Percentiles rank a stretch among this genome's conserved stretches.
phyloP scores from a whole-genome alignment of 2,888 invertebrate species.

The Tipula helvola region DNA sequence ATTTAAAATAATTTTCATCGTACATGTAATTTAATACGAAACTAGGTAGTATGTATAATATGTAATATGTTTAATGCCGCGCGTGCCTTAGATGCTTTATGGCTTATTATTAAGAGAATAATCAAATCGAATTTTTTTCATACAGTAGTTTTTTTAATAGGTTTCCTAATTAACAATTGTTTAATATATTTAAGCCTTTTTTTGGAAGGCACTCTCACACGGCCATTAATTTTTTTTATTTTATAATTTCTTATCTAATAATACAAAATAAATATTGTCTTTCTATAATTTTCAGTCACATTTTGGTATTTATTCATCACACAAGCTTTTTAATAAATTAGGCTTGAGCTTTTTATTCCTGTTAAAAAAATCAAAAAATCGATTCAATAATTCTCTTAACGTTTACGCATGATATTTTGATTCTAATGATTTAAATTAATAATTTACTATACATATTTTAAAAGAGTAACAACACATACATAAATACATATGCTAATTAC shows the following conservation, averaged over 20 bases:
- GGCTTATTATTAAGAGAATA: not conserved
- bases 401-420: not conserved
- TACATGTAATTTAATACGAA: not conserved
- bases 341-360: not conserved
- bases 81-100: not conserved
- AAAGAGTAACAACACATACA: not conserved
- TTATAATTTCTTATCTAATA: not conserved
- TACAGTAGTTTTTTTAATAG: not conserved
- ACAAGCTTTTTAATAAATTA: not conserved
- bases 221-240: constrained; percentile 5
- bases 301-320: not conserved
- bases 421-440: not conserved
- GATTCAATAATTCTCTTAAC: not conserved
- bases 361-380: not conserved
- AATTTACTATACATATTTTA: not conserved
- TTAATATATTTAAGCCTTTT: not conserved
- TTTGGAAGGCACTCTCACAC: not conserved
- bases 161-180: not conserved
- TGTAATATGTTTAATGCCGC: not conserved
- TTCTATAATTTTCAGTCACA: not conserved
- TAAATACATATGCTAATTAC: not conserved
- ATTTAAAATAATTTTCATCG: not conserved
- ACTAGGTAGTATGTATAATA: not conserved
- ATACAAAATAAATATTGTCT: constrained; percentile 8
- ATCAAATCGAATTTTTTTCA: not conserved